Percentiles rank a stretch among this genome's conserved stretches.
Evolutionary conservation across 2,113 vertebrate species (phyloP).

Genomic region (Passer domesticus): DNA sequence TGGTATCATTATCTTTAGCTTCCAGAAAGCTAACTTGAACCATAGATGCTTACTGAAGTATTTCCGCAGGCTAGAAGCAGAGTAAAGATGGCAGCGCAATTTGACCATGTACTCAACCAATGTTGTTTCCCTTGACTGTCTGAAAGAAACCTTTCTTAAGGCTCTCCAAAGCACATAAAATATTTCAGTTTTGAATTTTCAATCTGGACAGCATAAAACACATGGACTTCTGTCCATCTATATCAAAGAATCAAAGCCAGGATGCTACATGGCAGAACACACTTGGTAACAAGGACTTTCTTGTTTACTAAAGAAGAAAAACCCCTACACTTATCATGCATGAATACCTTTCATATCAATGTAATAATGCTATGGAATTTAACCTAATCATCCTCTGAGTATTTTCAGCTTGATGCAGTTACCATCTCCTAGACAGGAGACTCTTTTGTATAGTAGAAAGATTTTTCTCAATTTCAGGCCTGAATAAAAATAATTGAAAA

Average conservation of each 20-base stretch:
- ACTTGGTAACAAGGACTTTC: neutral
- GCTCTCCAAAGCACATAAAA: accelerated
- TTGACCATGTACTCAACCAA: neutral
- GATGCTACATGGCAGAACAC: neutral
- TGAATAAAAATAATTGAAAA: neutral
- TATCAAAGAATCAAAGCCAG: neutral
- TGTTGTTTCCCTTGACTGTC: neutral
- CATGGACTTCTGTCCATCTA: neutral
- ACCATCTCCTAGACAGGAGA: neutral
- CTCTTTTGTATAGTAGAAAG: neutral
- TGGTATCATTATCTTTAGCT: neutral
- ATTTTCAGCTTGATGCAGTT: neutral
- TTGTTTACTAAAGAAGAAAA: neutral
- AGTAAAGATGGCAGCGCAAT: accelerated
- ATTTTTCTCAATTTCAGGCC: neutral
- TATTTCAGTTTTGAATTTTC: neutral
- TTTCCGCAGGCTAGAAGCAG: neutral
- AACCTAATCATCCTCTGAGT: neutral
- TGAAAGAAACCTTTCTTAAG: neutral
- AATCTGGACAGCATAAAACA: neutral
- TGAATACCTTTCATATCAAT: neutral
- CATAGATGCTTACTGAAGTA: neutral
- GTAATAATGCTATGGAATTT: neutral
- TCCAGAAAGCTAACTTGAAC: neutral
- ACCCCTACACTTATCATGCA: accelerated